phyloP scores from a whole-genome alignment of 2,113 vertebrate genomes.

The Pelecanus crispus region DNA sequence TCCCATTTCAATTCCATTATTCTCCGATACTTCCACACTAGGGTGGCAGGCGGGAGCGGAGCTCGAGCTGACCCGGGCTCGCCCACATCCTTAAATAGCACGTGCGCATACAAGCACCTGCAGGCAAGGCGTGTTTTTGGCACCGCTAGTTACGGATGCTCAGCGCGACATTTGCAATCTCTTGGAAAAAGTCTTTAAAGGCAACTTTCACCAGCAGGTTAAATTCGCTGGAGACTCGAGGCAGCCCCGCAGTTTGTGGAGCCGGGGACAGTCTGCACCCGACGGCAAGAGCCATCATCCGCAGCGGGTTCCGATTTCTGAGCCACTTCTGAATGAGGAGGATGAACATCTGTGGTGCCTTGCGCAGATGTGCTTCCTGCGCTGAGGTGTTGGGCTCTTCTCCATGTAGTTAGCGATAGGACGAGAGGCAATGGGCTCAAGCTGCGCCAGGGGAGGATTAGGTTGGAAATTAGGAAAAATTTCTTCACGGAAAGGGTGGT shows the following conservation, averaged over 20 bases:
- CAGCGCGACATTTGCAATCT: not conserved
- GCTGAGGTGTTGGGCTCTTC: not conserved
- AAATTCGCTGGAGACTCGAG: fast-evolving
- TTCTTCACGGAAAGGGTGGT: no score
- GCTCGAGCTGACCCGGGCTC: not conserved
- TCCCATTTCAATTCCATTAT: not conserved
- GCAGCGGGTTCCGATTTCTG: not conserved
- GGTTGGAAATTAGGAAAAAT: no score
- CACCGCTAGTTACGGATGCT: not conserved
- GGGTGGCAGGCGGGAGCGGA: not conserved
- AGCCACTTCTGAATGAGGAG: not conserved
- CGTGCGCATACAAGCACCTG: fast-evolving
- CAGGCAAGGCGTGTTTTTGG: not conserved
- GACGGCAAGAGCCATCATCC: not conserved
- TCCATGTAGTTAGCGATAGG: no score
- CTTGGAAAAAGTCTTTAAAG: not conserved
- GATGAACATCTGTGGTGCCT: not conserved
- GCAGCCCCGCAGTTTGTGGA: fast-evolving
- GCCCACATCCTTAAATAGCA: not conserved
- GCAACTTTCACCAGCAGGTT: not conserved
- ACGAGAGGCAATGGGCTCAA: no score
- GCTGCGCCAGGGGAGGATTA: no score
- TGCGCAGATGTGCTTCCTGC: not conserved
- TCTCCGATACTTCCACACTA: not conserved
- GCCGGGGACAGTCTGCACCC: no score